phyloP scores from a whole-genome alignment of 1,140 invertebrate genomes.

The Parapsyche elsis region DNA sequence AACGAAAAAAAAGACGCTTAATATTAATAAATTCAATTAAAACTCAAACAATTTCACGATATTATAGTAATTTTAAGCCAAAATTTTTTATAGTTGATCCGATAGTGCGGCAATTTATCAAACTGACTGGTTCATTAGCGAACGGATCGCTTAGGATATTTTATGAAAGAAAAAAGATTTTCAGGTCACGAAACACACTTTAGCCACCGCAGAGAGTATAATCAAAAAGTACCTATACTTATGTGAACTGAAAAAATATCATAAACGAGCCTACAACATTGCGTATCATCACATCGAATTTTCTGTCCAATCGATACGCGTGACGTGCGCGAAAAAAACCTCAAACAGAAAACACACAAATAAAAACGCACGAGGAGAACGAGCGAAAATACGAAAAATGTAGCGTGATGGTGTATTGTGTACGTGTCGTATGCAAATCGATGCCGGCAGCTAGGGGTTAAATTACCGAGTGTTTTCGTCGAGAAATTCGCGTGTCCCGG shows the following conservation, averaged over 20 bases:
- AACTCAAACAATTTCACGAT: too few species aligned
- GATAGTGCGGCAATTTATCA: slow-evolving; percentile 1
- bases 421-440: slow-evolving; percentile 14
- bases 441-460: neutral
- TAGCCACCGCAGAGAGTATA: neutral
- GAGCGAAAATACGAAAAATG: neutral
- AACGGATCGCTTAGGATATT: neutral
- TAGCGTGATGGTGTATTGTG: neutral
- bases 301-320: slow-evolving; percentile 2
- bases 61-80: too few species aligned
- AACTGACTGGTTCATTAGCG: slow-evolving; percentile 15
- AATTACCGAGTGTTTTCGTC: slow-evolving; percentile 3
- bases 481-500: slow-evolving; percentile 15
- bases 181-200: slow-evolving; percentile 15
- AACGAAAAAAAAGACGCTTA: too few species aligned
- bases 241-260: neutral
- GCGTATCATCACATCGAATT: too few species aligned
- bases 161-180: neutral
- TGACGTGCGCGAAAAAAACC: neutral
- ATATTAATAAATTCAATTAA: too few species aligned
- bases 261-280: neutral
- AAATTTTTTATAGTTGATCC: neutral
- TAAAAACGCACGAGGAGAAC: neutral
- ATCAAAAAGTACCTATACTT: neutral
- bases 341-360: neutral